Conservation (phyloP, 2,888 invertebrate genomes). For the Archips crataeganus region DNA sequence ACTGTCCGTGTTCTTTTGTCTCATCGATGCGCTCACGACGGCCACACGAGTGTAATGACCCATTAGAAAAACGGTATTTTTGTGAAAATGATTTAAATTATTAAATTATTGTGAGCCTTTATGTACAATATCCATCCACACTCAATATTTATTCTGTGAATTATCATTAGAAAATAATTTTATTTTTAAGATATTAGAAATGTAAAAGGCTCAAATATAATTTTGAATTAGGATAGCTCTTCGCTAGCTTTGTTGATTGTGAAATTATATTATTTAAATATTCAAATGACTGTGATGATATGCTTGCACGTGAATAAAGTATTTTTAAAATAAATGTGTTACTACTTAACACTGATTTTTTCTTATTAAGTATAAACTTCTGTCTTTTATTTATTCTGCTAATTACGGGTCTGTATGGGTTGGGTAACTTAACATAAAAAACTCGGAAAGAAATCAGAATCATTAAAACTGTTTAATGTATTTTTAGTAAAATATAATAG, state of each 20-base stretch:
- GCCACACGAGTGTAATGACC: too few relatives aligned
- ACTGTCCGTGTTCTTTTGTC: too few relatives aligned
- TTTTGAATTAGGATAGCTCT: slow-evolving; percentile 1
- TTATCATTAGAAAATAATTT: too few relatives aligned
- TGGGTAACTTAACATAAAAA: slow-evolving; percentile 3
- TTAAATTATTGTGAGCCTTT: too few relatives aligned
- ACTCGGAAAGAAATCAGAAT: slow-evolving; percentile 41
- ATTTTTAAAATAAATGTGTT: slow-evolving; percentile 26
- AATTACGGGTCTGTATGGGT: background rate
- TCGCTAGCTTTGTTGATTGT: slow-evolving; percentile 28
- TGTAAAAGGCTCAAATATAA: slow-evolving; percentile 28
- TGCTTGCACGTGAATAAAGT: slow-evolving; percentile 15
- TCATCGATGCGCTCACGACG: too few relatives aligned
- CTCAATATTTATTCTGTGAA: too few relatives aligned
- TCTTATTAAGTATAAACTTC: too few relatives aligned
- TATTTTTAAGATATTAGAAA: background rate
- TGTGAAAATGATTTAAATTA: too few relatives aligned
- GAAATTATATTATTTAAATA: slow-evolving; percentile 21
- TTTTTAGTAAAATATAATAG: slow-evolving; percentile 68
- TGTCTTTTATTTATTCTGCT: background rate
- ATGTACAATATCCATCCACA: too few relatives aligned
- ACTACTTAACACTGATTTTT: background rate
- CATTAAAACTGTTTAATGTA: slow-evolving; percentile 73
- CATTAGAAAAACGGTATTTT: too few relatives aligned
- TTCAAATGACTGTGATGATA: slow-evolving; percentile 40